Evolutionary conservation across 1,140 invertebrate genomes (phyloP), one percentile per base, ranked within the genome.

Genomic region (Ooceraea biroi): DNA sequence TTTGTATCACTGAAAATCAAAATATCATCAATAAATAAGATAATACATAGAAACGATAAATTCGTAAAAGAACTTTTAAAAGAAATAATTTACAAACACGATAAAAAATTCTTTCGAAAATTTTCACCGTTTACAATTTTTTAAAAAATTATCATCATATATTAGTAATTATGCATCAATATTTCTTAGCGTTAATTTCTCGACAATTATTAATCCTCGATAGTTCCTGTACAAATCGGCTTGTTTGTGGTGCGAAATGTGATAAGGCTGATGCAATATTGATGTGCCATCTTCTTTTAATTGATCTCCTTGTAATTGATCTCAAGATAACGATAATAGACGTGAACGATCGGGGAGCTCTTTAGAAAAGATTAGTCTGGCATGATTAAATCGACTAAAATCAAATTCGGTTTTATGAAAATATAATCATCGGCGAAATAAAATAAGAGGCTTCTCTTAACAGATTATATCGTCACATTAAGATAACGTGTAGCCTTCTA

Each of bases 271-370:
- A 77, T 77, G 63, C 30, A 17, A 50, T 17, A 55, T 78, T 69
- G 69, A 11, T 30, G n/a, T 57, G 12, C 5, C 7, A 69, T 57
- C 66, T 19, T 1, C 7, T 10, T 10, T 55, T 22, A 36, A 36
- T 36, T 36, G 36, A 80, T 58, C 65, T 57, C 22, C 44, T 57
- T 57, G 30, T 69, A 80, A 69, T 80, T 57, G 69, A 46, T 58
- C 63, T 69, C 10, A 55, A 22, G 46, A 57, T 44, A 77, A 77
- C 10, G 30, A 5, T 52, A 78, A 68, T 68, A 68, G 63, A 68
- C 46, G 30, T 0, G 8, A 52, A 25, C 4, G 60, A 25, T 68
- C 25, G 14, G 44, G 4, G 14, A 44, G 36, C 7, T 69, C 12
- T 57, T 30, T 17, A 17, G 14, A n/a, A 5, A 4, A 30, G n/a